Base-by-base conservation (phyloP, 2,888 invertebrate species). In the Drosophila neotestacea region DNA sequence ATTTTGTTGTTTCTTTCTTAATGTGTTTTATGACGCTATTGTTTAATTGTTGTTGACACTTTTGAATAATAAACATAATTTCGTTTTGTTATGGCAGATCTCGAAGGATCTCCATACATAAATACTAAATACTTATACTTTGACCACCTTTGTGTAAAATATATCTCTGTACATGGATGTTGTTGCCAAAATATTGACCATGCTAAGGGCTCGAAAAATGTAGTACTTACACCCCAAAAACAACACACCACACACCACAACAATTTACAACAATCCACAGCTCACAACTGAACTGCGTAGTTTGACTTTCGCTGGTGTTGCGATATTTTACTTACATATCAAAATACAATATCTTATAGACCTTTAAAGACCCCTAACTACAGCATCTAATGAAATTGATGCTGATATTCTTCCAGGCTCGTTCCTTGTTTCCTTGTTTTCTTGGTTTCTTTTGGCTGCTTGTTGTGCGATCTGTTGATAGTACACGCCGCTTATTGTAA, bases 11-110 rank as follows among this genome's bases (percentile, higher is more conserved):
- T 82, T 41, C 22, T 71, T 76, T 82, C 70, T 76, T 72, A 73
- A 79, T 82, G 82, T 86, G 68, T 74, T 73, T 77, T 79, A 39
- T 50, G 64, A 63, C 52, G 64, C 69, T 56, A 77, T 62, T 58
- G 64, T 74, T 64, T 79, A 69, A 79, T 83, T 76, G 78, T 84
- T 90, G 88, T 90, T 88, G 71, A 83, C 76, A 73, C 77, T 58
- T 70, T 79, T 70, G 59, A 78, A 78, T 69, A 47, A 76, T 7
- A 27, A 16, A 36, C 32, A 56, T 84, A 36, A 84, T 84, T 81
- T 74, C 74, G 77, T 81, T 85, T 28, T 32, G 58, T 71, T 75
- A 39, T 51, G 76, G 51, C 73, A 71, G 72, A 68, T 68, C 39
- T 67, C 77, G 32, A 62, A 69, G 56, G 28, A 61, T 7, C 34